These are phyloP conservation scores for Drosophila peninsularis DNA, from an alignment of 2,888 invertebrate species.

Conservation along the genomic window DNA sequence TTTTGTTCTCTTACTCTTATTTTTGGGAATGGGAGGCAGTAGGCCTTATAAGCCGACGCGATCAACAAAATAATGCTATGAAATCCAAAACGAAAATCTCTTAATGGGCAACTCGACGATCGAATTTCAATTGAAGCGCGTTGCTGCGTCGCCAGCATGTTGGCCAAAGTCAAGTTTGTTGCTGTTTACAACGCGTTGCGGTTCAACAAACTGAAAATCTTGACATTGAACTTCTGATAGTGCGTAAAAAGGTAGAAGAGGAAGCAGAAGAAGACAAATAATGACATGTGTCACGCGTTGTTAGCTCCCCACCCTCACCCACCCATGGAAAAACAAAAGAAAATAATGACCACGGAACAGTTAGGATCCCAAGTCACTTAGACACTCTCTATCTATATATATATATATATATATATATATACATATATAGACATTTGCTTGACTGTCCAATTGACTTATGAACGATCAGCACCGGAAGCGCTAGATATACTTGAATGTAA, in stretches of 20 bases:
- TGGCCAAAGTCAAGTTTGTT: slow-evolving; percentile 20
- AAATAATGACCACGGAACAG: slow-evolving; percentile 8
- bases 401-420: not conserved
- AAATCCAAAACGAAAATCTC: slow-evolving; percentile 42
- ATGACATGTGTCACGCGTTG: slow-evolving; percentile 37
- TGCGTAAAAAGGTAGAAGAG: slow-evolving; percentile 22
- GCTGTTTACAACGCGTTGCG: slow-evolving; percentile 11
- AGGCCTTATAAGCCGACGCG: slow-evolving; percentile 48
- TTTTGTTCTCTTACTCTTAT: too few relatives aligned
- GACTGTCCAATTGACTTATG: not conserved
- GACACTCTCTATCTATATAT: not conserved
- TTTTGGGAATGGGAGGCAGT: slow-evolving; percentile 1
- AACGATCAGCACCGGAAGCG: slow-evolving; percentile 1
- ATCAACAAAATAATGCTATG: slow-evolving; percentile 26
- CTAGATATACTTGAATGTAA: not conserved
- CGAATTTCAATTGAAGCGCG: slow-evolving; percentile 48
- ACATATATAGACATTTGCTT: not conserved
- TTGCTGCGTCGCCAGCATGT: slow-evolving; percentile 6
- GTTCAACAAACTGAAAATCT: slow-evolving; percentile 58
- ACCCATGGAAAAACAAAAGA: not conserved
- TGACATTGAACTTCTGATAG: slow-evolving; percentile 61
- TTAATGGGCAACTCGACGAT: slow-evolving; percentile 44
- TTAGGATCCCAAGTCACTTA: slow-evolving; percentile 7
- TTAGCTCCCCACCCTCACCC: not conserved
- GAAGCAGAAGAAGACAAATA: slow-evolving; percentile 2